Evolutionary conservation across 2,113 vertebrate genomes (phyloP).

Genomic region (Mustela nigripes): DNA sequence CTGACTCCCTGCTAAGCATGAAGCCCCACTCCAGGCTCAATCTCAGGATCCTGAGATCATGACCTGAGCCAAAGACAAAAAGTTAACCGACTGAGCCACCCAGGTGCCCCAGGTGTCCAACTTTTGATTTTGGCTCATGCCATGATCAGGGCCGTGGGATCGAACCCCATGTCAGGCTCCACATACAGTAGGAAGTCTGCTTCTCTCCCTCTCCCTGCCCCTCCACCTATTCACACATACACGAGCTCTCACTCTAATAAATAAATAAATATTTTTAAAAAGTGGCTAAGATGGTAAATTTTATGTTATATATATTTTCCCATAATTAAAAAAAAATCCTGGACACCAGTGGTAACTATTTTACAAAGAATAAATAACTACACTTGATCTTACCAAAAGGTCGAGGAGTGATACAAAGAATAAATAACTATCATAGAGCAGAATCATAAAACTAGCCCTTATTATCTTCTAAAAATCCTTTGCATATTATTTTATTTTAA

Average conservation of each 20-base stretch:
- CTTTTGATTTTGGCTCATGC: not conserved
- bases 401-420: no score
- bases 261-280: not conserved
- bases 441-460: not conserved
- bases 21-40: not conserved
- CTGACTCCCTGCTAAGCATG: not conserved
- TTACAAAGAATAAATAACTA: not conserved
- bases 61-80: no score
- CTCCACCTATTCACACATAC: not conserved
- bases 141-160: not conserved
- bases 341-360: not conserved
- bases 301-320: not conserved
- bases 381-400: no score
- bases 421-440: not conserved
- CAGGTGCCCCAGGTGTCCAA: not conserved
- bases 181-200: not conserved
- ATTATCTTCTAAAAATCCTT: not conserved
- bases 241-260: not conserved
- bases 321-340: not conserved
- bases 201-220: not conserved
- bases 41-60: no score
- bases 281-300: not conserved
- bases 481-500: not conserved
- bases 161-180: not conserved
- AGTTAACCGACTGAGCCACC: not conserved